Evolutionary conservation across 2,888 invertebrate species (phyloP).

Genomic region (Eupsilia transversa): DNA sequence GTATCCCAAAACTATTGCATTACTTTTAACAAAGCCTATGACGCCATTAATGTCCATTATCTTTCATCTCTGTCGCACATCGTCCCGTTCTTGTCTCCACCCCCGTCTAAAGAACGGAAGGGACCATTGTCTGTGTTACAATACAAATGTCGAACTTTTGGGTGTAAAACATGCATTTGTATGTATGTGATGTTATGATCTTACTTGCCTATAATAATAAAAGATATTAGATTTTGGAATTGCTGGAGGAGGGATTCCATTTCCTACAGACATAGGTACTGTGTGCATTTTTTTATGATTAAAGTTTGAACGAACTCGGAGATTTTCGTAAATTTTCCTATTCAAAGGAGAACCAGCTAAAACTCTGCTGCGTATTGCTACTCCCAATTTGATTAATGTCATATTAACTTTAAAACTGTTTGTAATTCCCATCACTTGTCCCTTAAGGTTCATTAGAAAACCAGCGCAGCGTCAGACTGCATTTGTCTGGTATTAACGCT

Average conservation of each 20-base stretch:
- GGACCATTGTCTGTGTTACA: conserved; percentile 72
- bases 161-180: conserved; percentile 64
- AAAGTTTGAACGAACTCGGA: neutral
- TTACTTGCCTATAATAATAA: conserved; percentile 27
- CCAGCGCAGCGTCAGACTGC: no score
- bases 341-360: neutral
- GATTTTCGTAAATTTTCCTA: neutral
- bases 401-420: no score
- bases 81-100: conserved; percentile 71
- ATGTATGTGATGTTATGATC: conserved; percentile 47
- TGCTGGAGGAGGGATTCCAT: neutral
- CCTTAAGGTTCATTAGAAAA: no score
- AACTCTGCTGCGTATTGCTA: neutral
- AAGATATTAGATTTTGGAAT: conserved; percentile 30
- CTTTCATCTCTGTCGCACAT: conserved; percentile 69
- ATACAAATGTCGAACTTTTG: conserved; percentile 67
- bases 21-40: conserved; percentile 70
- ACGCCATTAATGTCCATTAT: conserved; percentile 84
- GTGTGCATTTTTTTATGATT: neutral
- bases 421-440: no score
- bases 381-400: no score
- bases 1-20: conserved; percentile 59
- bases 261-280: no score
- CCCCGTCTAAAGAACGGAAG: conserved; percentile 73
- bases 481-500: no score